These are phyloP conservation scores for Chloroceryle inda DNA, from an alignment of 2,797 vertebrate species.

Conservation along the genomic window DNA sequence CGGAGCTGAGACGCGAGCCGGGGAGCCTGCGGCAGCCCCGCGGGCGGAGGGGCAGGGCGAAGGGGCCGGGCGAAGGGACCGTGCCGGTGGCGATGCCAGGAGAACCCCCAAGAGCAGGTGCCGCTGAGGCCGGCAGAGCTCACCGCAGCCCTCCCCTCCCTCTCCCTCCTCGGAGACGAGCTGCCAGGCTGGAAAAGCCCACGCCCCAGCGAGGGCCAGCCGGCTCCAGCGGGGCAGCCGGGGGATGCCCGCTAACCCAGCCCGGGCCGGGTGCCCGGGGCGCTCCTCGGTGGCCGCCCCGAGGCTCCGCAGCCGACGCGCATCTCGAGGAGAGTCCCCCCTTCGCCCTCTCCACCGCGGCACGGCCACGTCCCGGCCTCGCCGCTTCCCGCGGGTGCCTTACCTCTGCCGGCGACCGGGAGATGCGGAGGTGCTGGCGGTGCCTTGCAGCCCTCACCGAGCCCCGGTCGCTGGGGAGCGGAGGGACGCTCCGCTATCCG, in stretches of 20 bases:
- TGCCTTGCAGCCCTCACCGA: background rate
- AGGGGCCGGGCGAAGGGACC: background rate
- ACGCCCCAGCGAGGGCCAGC: background rate
- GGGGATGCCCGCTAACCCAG: background rate
- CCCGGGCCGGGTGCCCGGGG: background rate
- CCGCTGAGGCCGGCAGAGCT: background rate
- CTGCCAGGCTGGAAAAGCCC: background rate
- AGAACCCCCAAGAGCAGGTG: slow-evolving; percentile 2
- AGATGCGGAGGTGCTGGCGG: background rate
- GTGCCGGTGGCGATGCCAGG: background rate
- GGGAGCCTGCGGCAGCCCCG: background rate
- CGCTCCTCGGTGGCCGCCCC: background rate
- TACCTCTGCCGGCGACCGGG: background rate
- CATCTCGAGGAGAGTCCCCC: background rate
- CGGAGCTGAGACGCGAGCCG: no score
- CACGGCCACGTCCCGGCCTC: background rate
- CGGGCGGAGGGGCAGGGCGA: no score
- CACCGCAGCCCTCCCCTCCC: background rate
- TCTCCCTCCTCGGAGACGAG: background rate
- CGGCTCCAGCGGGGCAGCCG: background rate
- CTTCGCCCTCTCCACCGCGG: background rate
- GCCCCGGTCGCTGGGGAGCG: background rate
- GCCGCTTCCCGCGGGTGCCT: background rate
- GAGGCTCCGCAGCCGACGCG: background rate
- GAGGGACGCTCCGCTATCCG: background rate